Conservation (phyloP, 2,113 vertebrate species). For the Hyperoodon ampullatus region DNA sequence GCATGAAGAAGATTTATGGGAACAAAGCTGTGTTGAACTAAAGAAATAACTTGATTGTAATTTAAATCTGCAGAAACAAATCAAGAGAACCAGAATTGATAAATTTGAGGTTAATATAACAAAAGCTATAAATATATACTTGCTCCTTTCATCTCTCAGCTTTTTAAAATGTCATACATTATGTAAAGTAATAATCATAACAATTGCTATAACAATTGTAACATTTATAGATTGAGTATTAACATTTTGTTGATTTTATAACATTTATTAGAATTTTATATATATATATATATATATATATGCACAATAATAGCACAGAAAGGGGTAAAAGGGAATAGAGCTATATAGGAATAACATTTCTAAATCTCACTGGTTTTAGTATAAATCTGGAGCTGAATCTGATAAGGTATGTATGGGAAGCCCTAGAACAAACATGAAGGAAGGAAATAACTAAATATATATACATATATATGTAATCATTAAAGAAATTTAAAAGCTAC, state of each 20-base stretch:
- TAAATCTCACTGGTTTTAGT: not conserved
- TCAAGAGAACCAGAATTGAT: not conserved
- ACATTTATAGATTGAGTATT: not conserved
- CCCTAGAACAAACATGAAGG: not conserved
- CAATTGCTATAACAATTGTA: not conserved
- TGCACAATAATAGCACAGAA: not conserved
- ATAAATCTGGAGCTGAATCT: not conserved
- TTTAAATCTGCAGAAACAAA: not conserved
- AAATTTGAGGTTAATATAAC: not conserved
- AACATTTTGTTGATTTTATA: conserved; percentile 27
- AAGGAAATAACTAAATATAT: not conserved
- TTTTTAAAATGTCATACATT: not conserved
- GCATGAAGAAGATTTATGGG: not conserved
- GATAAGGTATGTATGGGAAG: not conserved
- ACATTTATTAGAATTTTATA: not conserved
- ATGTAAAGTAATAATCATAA: not conserved
- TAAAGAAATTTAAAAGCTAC: not conserved
- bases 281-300: not conserved
- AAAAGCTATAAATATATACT: not conserved
- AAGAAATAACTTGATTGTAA: not conserved
- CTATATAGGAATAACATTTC: not conserved
- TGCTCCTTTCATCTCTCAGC: not conserved
- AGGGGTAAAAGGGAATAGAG: not conserved
- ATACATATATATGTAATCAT: not conserved
- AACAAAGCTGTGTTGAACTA: conserved; percentile 1